Percentiles rank a stretch among this genome's conserved stretches.
Conservation (phyloP, 2,797 vertebrate genomes). For the Acropternis orthonyx region DNA sequence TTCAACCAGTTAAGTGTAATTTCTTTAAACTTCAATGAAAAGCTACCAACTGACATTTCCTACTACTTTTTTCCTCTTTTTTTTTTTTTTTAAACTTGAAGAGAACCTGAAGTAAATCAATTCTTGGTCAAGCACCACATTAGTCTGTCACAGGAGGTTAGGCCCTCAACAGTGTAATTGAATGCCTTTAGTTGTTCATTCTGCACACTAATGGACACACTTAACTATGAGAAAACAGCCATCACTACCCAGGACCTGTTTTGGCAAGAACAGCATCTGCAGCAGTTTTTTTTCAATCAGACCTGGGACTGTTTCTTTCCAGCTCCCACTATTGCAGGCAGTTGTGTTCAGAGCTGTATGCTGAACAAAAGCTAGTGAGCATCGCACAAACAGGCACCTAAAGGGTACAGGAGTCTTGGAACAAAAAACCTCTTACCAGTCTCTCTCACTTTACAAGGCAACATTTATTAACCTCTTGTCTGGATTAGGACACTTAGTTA, state of each 20-base stretch:
- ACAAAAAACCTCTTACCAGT: accelerated
- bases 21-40: conserved; percentile 22
- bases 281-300: not conserved
- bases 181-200: not conserved
- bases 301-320: not conserved
- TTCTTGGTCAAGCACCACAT: conserved; percentile 38
- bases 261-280: not conserved
- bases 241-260: not conserved
- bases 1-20: not conserved
- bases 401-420: accelerated
- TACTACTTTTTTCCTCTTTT: not conserved
- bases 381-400: not conserved
- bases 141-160: conserved; percentile 19
- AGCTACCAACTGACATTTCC: not conserved
- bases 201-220: conserved; percentile 17
- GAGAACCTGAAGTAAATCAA: conserved; percentile 15
- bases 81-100: not conserved
- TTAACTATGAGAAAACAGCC: not conserved
- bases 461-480: not conserved
- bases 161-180: not conserved
- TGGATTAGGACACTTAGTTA: not conserved
- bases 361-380: not conserved
- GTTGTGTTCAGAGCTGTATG: not conserved
- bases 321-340: not conserved
- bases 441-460: not conserved